Percentiles rank a stretch among this genome's conserved stretches.
These are phyloP conservation scores for Deroplatys truncata DNA, from an alignment of 2,888 invertebrate species.

Conservation along the genomic window DNA sequence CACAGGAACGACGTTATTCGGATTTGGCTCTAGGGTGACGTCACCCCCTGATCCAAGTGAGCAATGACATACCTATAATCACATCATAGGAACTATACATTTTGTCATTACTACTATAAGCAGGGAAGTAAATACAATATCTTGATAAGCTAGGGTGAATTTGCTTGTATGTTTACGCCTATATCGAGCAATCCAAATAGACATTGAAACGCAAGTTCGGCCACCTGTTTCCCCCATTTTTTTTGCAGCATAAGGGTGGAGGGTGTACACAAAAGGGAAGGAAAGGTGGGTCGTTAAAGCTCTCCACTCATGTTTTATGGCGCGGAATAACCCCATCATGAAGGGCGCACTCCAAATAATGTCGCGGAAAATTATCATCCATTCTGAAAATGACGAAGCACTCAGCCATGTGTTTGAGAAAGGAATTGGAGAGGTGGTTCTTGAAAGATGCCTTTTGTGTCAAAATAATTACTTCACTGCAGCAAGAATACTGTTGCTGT, in stretches of 20 bases:
- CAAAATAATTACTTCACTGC: background rate
- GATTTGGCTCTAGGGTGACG: too few relatives aligned
- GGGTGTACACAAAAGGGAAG: background rate
- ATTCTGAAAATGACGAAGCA: background rate
- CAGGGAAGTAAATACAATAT: too few relatives aligned
- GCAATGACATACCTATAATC: too few relatives aligned
- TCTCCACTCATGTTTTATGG: background rate
- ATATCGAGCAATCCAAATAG: too few relatives aligned
- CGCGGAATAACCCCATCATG: background rate
- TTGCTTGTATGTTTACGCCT: too few relatives aligned
- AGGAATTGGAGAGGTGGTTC: background rate
- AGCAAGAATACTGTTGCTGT: background rate
- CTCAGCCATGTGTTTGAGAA: background rate
- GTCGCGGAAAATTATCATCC: background rate
- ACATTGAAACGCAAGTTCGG: too few relatives aligned
- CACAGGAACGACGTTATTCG: too few relatives aligned
- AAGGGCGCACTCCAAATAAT: background rate
- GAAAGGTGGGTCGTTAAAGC: background rate
- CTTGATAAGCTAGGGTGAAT: too few relatives aligned
- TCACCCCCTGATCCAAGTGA: too few relatives aligned
- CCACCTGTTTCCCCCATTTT: background rate
- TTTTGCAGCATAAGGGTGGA: background rate
- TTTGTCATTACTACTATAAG: too few relatives aligned
- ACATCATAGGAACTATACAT: too few relatives aligned
- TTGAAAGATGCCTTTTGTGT: background rate